Base-by-base conservation (phyloP, 2,113 vertebrate species). In the Lasiurus cinereus region DNA sequence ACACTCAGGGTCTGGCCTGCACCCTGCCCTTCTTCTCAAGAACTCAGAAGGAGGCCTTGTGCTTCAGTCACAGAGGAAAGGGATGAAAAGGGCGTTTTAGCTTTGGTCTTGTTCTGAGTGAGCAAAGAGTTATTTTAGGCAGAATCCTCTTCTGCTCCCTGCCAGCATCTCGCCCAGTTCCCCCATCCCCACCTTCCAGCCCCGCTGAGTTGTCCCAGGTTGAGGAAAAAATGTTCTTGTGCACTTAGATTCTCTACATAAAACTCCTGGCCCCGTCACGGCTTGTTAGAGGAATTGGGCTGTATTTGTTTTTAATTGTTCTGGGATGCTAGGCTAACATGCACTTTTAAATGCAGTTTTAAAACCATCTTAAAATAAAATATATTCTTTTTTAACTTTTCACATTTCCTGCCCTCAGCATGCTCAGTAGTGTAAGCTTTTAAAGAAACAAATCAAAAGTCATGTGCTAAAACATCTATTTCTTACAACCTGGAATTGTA, bases 1-100 rank as follows among this genome's bases (percentile, higher is more conserved):
- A 97, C 98, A 96, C 97, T 97, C 69, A 64, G 93, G 97, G 94
- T 97, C 97, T 98, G 98, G 98, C 96, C 48, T 87, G 50, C 72
- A 62, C 96, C 98, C 97, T 94, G 54, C 94, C 88, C 97, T 98
- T 95, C 94, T 97, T 97, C 96, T 92, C 90, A 90, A 76, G 96
- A 94, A 76, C 96, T 96, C 97, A 97, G 93, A 97, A 97, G 97
- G 97, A 97, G 97, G 97, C 95, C 97, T 95, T 98, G 97, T 98
- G 72, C 91, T 91, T 18, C 46, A 46, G 52, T 70, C 59, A 59
- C 91, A 89, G 94, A 78, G 83, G 69, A n/a, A 46, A 46, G 48
- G 31, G 91, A 72, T 96, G 96, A 96, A 97, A 79, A 97, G 96
- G 83, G 93, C 95, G 91, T 94, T 96, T 95, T 94, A 96, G 97